phyloP scores from a whole-genome alignment of 2,888 invertebrate species.

The Acronicta aceris region DNA sequence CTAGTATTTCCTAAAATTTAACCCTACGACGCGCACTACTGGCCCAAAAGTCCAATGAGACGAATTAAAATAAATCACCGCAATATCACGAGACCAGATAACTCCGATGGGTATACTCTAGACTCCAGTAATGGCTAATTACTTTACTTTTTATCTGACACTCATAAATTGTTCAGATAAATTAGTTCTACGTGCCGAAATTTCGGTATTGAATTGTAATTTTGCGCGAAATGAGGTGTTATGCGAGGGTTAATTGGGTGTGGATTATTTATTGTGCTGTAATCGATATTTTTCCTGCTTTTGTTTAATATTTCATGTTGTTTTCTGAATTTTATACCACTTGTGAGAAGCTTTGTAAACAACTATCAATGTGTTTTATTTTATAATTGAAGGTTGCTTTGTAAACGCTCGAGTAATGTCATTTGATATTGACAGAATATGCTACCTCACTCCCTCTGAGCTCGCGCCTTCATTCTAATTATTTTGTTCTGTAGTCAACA shows the following conservation, averaged over 20 bases:
- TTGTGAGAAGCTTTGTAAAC: too few relatives aligned
- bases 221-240: conserved; percentile 4
- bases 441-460: too few relatives aligned
- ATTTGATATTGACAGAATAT: too few relatives aligned
- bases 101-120: conserved; percentile 28
- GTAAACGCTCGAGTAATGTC: too few relatives aligned
- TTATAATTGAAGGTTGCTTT: too few relatives aligned
- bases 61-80: conserved; percentile 52
- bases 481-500: too few relatives aligned
- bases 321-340: neutral
- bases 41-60: conserved; percentile 9
- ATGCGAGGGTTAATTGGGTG: conserved; percentile 16
- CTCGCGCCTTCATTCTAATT: too few relatives aligned
- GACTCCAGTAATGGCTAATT: conserved; percentile 52
- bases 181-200: conserved; percentile 55
- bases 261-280: conserved; percentile 4
- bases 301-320: neutral
- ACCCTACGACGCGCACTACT: neutral
- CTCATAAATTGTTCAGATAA: conserved; percentile 57
- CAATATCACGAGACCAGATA: conserved; percentile 47
- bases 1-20: neutral
- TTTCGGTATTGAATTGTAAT: conserved; percentile 38
- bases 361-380: too few relatives aligned
- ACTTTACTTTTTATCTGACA: conserved; percentile 57
- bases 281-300: neutral